Evolutionary conservation across 2,113 vertebrate genomes (phyloP).

Genomic region (Nycticorax nycticorax): DNA sequence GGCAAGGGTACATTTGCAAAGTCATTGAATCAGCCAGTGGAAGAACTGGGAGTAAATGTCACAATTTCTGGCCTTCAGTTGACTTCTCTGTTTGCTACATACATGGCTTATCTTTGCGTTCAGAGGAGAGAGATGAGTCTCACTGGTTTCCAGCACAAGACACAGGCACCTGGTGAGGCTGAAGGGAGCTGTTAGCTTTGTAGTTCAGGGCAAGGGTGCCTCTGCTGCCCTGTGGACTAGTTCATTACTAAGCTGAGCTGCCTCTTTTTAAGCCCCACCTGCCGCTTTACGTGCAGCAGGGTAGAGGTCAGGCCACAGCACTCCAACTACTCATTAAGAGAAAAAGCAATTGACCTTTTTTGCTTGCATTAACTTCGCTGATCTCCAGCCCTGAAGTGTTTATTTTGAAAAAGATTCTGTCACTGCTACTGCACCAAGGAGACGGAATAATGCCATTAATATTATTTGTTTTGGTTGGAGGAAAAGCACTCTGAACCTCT

Average conservation of each 20-base stretch:
- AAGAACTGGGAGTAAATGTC: background rate
- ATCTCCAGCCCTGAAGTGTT: conserved; percentile 54
- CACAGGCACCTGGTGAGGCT: background rate
- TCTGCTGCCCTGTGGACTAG: background rate
- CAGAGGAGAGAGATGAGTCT: background rate
- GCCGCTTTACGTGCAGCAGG: background rate
- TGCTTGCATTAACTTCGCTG: conserved; percentile 50
- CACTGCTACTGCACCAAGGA: conserved; percentile 39
- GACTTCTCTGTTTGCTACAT: background rate
- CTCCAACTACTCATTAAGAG: conserved; percentile 61
- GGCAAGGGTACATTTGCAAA: background rate
- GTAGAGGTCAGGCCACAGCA: conserved; percentile 65
- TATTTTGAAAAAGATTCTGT: conserved; percentile 70
- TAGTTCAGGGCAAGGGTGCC: background rate
- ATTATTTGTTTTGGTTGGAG: conserved; percentile 68
- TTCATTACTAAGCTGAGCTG: background rate
- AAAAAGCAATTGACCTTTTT: conserved; percentile 57
- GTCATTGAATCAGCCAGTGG: background rate
- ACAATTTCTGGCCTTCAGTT: background rate
- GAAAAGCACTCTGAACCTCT: conserved; percentile 57
- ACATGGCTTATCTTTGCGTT: background rate
- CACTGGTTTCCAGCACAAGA: background rate
- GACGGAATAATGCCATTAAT: conserved; percentile 64
- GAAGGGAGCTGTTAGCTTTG: background rate
- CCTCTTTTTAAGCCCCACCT: conserved; percentile 1